Base-by-base conservation (phyloP, 1,140 invertebrate genomes). In the Harpegnathos saltator region DNA sequence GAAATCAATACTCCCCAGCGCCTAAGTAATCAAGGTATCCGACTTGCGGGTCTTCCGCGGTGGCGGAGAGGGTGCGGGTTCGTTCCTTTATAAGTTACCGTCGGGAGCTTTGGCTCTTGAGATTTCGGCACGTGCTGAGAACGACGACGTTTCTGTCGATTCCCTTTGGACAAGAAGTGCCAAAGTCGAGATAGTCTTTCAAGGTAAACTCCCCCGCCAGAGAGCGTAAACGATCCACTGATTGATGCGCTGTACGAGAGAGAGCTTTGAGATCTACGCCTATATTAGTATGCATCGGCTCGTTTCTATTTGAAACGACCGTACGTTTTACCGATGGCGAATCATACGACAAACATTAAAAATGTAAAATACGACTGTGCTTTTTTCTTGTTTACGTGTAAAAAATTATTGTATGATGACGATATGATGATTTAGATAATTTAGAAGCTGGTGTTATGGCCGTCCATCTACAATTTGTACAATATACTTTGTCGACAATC, bases 11-110 rank as follows among this genome's bases (percentile, higher is more conserved):
- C 92, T 91, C 92, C 87, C 82, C 84, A 91, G 82, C 87, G 90
- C 91, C 92, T 92, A 92, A 94, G 92, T 94, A 94, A 94, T 94
- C 93, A 94, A 93, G 93, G 93, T 93, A 94, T 94, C 93, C 92
- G 91, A 94, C 93, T 94, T 93, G 93, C 90, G 87, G 92, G 94
- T 93, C 93, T 94, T 94, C 94, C 83, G 90, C 78, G 80, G 90
- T 89, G 90, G 89, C 84, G 85, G 84, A 90, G 38, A 9, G 38
- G 84, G 87, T 88, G 89, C 5, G 5, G 29, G 29, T 33, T 91
- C 85, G 89, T 92, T 92, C 89, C 89, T 88, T 91, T 89, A 80
- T 66, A 89, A 89, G 87, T 86, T 89, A 84, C 56, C 62, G 81
- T 29, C 59, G 48, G 65, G 54, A 71, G 84, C 84, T 85, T 89